A percentile compares a stretch with the other conserved stretches of the same genome.
Conservation (phyloP, 2,888 invertebrate genomes). For the Tryphoninae sp. region DNA sequence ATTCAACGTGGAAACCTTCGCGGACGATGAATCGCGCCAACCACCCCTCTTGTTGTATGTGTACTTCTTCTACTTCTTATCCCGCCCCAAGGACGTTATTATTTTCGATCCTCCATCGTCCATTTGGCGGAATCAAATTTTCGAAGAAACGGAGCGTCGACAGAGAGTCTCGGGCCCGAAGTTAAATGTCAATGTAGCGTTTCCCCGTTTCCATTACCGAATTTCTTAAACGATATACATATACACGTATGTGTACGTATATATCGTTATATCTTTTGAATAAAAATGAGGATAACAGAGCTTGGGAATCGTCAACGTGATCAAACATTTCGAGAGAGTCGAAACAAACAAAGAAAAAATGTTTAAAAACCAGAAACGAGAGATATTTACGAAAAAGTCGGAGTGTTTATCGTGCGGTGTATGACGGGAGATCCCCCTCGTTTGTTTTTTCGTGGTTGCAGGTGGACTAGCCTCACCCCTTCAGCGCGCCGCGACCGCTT, state of each 20-base stretch:
- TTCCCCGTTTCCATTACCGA: slow-evolving; percentile 27
- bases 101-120: slow-evolving; percentile 22
- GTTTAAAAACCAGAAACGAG: slow-evolving; percentile 50
- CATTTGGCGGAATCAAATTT: slow-evolving; percentile 12
- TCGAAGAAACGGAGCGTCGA: slow-evolving; percentile 70
- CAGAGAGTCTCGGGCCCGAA: slow-evolving; percentile 76
- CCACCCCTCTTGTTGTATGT: slow-evolving; percentile 19
- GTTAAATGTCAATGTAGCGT: slow-evolving; percentile 10
- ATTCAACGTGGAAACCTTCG: background rate
- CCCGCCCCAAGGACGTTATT: slow-evolving; percentile 9
- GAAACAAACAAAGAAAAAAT: slow-evolving; percentile 43
- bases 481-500: slow-evolving; percentile 81
- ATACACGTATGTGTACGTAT: background rate
- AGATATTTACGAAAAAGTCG: slow-evolving; percentile 31
- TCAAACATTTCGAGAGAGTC: slow-evolving; percentile 55
- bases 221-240: slow-evolving; percentile 4
- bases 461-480: slow-evolving; percentile 81
- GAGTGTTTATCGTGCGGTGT: slow-evolving; percentile 60
- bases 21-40: background rate
- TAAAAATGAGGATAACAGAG: slow-evolving; percentile 12
- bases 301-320: slow-evolving; percentile 55
- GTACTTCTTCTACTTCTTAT: slow-evolving; percentile 31
- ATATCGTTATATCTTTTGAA: no score
- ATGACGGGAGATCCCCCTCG: slow-evolving; percentile 65
- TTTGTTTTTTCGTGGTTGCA: slow-evolving; percentile 80